A percentile compares a stretch with the other conserved stretches of the same genome.
Evolutionary conservation across 2,888 invertebrate genomes (phyloP).

Genomic region (Hyposoter dolosus): DNA sequence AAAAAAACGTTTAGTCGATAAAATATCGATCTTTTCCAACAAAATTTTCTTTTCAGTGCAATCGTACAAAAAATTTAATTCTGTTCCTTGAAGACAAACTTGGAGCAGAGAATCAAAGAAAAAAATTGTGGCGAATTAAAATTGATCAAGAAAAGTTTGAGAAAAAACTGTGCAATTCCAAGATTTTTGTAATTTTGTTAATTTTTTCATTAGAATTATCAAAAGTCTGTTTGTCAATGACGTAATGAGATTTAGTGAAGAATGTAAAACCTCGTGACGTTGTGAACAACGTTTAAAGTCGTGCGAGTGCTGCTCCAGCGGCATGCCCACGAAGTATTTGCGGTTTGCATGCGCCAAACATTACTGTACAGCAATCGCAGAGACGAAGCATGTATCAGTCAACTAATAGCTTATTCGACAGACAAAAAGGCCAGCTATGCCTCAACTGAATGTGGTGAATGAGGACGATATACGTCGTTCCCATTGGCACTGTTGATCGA

Average conservation of each 20-base stretch:
- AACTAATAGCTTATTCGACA: not conserved
- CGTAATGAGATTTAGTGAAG: not conserved
- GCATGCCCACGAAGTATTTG: constrained; percentile 64
- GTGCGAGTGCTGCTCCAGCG: constrained; percentile 57
- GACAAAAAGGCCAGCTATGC: constrained; percentile 6
- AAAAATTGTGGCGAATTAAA: too few species aligned
- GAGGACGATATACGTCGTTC: constrained; percentile 19
- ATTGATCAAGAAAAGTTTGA: too few species aligned
- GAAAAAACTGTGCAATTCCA: too few species aligned
- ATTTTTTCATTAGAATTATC: not conserved
- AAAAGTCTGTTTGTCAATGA: not conserved
- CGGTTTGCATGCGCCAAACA: constrained; percentile 60
- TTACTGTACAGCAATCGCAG: constrained; percentile 15
- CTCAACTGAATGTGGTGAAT: not conserved
- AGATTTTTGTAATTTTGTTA: too few species aligned
- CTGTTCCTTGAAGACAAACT: too few species aligned
- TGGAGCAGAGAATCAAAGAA: too few species aligned
- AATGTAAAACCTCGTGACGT: not conserved
- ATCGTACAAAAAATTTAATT: too few species aligned
- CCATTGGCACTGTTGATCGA: constrained; percentile 16
- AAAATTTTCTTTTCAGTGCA: too few species aligned
- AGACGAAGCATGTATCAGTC: not conserved
- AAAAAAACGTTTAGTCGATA: too few species aligned
- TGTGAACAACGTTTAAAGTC: constrained; percentile 48
- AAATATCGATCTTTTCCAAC: too few species aligned